phyloP scores from a whole-genome alignment of 2,113 vertebrate genomes.

The Eretmochelys imbricata region DNA sequence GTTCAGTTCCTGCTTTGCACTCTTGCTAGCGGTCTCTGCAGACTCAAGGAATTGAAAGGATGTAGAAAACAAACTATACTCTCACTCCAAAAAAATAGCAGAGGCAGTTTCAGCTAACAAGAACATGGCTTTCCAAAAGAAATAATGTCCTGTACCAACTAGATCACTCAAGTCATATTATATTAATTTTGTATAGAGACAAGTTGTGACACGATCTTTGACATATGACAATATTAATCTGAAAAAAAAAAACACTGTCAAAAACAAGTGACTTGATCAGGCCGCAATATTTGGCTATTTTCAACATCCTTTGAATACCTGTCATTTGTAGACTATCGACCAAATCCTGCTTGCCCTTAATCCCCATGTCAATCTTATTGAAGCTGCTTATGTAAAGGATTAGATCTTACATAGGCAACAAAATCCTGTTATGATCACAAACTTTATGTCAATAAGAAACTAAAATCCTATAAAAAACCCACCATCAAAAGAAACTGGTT shows the following conservation, averaged over 20 bases:
- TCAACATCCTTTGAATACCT: neutral
- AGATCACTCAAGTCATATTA: neutral
- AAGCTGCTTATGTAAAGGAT: neutral
- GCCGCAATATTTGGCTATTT: neutral
- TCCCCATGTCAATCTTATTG: neutral
- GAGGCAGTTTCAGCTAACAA: accelerated
- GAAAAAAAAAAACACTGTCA: neutral
- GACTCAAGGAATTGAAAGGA: neutral
- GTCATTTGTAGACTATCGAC: neutral
- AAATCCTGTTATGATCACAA: neutral
- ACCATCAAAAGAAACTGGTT: neutral
- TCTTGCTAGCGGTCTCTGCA: neutral
- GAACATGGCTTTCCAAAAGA: neutral
- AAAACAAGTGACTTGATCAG: neutral
- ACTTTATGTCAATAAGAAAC: neutral
- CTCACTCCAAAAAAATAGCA: neutral
- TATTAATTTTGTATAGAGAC: neutral
- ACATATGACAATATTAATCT: neutral
- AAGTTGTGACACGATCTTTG: neutral
- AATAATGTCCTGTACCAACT: neutral
- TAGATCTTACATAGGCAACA: neutral
- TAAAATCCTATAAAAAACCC: neutral
- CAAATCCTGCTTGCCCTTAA: neutral
- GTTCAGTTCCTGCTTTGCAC: too few species aligned
- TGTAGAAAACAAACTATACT: neutral